phyloP scores from a whole-genome alignment of 1,140 invertebrate genomes.

The Leptinotarsa lineolata region DNA sequence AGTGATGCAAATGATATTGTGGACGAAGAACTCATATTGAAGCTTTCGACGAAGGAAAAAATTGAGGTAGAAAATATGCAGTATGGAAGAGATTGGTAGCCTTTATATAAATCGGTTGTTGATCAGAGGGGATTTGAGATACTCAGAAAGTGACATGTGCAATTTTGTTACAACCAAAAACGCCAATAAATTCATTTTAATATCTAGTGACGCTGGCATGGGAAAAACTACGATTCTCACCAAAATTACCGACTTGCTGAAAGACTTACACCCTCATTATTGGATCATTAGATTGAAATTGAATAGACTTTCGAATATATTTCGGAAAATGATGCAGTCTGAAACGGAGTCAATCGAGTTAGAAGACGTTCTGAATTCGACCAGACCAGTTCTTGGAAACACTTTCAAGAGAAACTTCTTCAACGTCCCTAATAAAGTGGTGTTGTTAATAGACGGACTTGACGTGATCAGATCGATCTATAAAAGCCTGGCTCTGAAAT shows the following conservation, averaged over 20 bases:
- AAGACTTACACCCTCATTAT: background rate
- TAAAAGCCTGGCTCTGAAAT: background rate
- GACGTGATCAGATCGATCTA: background rate
- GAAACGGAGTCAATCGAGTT: background rate
- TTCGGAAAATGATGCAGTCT: background rate
- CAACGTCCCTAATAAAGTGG: background rate
- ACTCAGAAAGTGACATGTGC: background rate
- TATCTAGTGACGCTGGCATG: background rate
- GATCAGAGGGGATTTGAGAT: background rate
- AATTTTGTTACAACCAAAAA: background rate
- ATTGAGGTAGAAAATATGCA: background rate
- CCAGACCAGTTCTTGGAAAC: background rate
- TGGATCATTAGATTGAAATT: background rate
- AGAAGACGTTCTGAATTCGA: background rate
- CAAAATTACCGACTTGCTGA: background rate
- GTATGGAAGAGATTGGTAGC: background rate
- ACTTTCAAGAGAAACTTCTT: background rate
- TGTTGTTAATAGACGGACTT: background rate
- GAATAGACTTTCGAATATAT: background rate
- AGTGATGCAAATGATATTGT: background rate
- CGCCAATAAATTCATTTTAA: constrained; percentile 6
- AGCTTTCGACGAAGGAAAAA: background rate
- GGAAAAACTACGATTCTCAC: background rate
- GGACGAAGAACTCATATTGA: background rate
- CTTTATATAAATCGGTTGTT: background rate